Evolutionary conservation across 2,888 invertebrate species (phyloP), one percentile per base, ranked within the genome.

Genomic region (Fragum sueziense): DNA sequence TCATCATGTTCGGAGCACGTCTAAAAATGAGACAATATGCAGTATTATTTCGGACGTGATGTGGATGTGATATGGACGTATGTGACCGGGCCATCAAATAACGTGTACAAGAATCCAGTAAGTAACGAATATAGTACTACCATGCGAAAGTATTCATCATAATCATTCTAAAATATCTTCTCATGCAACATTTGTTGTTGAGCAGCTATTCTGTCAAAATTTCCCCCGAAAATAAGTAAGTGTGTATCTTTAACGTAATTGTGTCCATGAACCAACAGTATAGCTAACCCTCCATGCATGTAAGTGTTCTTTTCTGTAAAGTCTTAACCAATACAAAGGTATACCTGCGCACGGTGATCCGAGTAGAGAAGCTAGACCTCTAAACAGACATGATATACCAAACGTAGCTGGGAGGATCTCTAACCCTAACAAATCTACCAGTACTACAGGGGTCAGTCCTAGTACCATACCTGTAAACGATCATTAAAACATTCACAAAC

Each of bases 341-440:
- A 4, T 65, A 65, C 65, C 65, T 65, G 65, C 37, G 25, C 41
- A 65, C 4, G 65, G 65, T 22, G 65, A 65, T 4, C 65, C 65
- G 22, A 65, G 41, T 25, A 65, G 34, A 7, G 65, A 65, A 17
- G 65, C 65, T 2, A 65, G 25, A 22, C 65, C 65, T n/a, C 65
- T 20, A 11, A 65, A 65, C 11, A 65, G n/a, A 34, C 65, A 65
- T 3, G 65, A 65, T 25, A 65, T 65, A 34, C 65, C 65, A 27
- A 65, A 65, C 25, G 65, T 41, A 25, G 65, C 37, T 27, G 65
- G 65, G 34, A 65, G 41, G 6, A 65, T 41, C 41, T 65, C 65
- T 27, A 65, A 11, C 17, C 65, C 65, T 11, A 65, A 27, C 22
- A 65, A 41, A 41, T 65, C 65, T 20, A 65, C 27, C 17, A 65